These are phyloP conservation scores for Holothuria glaberrima DNA, from an alignment of 35 echinoderm and acorn worm genomes.

Conservation along the genomic window DNA sequence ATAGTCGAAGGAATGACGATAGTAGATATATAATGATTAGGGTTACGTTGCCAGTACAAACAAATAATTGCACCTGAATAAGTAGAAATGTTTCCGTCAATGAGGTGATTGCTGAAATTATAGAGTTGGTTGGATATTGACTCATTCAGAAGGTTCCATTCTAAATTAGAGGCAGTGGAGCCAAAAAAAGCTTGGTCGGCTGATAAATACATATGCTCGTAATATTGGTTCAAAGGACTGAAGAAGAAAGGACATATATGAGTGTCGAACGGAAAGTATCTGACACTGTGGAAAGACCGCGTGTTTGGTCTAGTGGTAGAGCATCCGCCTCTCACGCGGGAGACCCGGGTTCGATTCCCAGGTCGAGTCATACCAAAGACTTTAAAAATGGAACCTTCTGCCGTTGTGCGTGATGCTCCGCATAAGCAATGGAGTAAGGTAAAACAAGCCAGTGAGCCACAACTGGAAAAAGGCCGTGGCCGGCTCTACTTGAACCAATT, in stretches of 20 bases:
- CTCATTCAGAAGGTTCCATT: constrained; percentile 18
- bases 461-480: too few relatives aligned
- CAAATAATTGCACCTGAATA: background rate
- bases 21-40: background rate
- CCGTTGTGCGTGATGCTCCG: too few relatives aligned
- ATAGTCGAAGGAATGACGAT: background rate
- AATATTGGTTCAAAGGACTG: constrained; percentile 1
- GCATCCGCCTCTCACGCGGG: too few relatives aligned
- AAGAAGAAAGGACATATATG: constrained; percentile 1
- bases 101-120: background rate
- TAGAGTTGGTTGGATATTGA: background rate
- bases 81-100: too few relatives aligned
- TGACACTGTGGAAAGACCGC: background rate
- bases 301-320: too few relatives aligned
- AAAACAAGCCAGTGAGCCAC: too few relatives aligned
- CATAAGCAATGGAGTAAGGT: too few relatives aligned
- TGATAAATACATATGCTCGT: background rate
- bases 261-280: constrained; percentile 27
- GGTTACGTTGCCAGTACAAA: background rate
- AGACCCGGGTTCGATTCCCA: too few relatives aligned
- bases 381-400: too few relatives aligned
- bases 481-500: too few relatives aligned
- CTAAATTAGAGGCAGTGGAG: background rate
- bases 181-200: background rate
- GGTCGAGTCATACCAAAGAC: too few relatives aligned